A percentile compares a stretch with the other conserved stretches of the same genome.
phyloP scores from a whole-genome alignment of 53 echinoderm and acorn worm genomes.

The Astropecten irregularis region DNA sequence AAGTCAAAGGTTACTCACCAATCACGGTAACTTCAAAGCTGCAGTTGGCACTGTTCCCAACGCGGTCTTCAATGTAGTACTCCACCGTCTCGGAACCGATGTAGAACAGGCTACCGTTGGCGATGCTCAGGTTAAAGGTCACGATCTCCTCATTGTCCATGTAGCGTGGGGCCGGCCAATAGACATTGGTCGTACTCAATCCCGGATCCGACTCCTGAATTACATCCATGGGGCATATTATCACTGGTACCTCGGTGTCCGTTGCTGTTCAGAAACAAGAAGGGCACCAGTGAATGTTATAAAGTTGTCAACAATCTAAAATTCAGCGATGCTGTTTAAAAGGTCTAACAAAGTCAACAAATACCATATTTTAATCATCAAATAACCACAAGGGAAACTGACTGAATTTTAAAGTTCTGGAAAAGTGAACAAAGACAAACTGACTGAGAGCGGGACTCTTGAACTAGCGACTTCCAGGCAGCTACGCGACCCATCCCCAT shows the following conservation, averaged over 20 bases:
- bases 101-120: conserved; percentile 22
- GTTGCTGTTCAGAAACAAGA: conserved; percentile 1
- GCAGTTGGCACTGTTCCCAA: conserved; percentile 8
- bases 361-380: too few species aligned
- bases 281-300: too few species aligned
- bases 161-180: conserved; percentile 2
- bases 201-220: not conserved
- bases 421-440: too few species aligned
- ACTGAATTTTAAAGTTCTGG: too few species aligned
- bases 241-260: conserved; percentile 14
- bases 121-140: not conserved
- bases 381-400: too few species aligned
- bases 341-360: too few species aligned
- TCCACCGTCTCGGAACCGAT: not conserved
- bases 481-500: too few species aligned
- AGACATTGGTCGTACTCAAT: not conserved
- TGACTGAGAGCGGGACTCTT: too few species aligned
- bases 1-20: too few species aligned
- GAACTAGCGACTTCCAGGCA: too few species aligned
- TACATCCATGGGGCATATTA: not conserved
- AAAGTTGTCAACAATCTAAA: too few species aligned
- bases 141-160: conserved; percentile 23
- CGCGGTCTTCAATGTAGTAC: not conserved
- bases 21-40: not conserved
- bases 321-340: too few species aligned